phyloP scores from a whole-genome alignment of 2,797 vertebrate species.

The Phoebastria nigripes region DNA sequence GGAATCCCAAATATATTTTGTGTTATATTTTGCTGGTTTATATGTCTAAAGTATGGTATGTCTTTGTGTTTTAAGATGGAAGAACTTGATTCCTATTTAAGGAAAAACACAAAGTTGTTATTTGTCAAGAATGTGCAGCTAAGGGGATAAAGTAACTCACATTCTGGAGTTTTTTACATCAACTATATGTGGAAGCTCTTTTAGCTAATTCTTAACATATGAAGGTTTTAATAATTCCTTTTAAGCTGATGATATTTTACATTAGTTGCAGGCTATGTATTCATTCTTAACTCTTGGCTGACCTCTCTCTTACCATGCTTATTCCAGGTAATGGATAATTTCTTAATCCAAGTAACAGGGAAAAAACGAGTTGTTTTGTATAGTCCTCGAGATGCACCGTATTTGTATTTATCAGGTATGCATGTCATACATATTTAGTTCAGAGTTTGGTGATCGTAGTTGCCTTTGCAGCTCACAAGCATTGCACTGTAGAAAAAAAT shows the following conservation, averaged over 20 bases:
- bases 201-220: neutral
- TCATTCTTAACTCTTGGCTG: neutral
- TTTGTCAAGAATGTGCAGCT: neutral
- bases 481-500: neutral
- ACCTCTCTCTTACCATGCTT: neutral
- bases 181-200: neutral
- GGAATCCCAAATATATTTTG: neutral
- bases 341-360: conserved; percentile 93
- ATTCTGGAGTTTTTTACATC: neutral
- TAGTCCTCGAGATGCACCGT: conserved; percentile 88
- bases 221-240: neutral
- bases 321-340: conserved; percentile 94
- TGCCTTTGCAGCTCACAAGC: neutral
- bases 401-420: conserved; percentile 90
- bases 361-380: conserved; percentile 87
- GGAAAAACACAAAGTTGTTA: neutral
- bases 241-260: neutral
- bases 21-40: neutral
- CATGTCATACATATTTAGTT: neutral
- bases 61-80: neutral
- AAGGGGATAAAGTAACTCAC: neutral
- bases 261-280: neutral
- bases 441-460: neutral
- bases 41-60: neutral
- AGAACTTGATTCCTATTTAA: neutral